Base-by-base conservation (phyloP, 2,797 vertebrate species). In the Austrolebias charrua region DNA sequence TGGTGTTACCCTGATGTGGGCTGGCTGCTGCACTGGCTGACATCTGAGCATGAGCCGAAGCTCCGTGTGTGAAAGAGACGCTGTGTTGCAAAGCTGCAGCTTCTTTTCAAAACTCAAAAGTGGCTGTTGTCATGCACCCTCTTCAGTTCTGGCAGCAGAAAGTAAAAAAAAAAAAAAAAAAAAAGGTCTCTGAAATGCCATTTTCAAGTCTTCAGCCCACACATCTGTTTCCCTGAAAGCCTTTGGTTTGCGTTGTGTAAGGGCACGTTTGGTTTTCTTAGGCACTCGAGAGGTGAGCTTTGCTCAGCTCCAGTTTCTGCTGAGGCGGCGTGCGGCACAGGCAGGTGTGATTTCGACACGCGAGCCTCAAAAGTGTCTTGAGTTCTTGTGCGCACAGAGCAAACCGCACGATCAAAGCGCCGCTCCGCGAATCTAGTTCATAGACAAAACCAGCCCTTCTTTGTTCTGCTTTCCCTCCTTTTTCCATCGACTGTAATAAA, bases 321-420 rank as follows among this genome's bases (percentile, higher is more conserved):
- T 86, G 63, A 75, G 80, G 81, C 79, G 77, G 59, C 73, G 56
- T 55, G 80, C 84, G 82, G 86, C 84, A 86, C 28, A 79, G 79
- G 82, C 88, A 89, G 88, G 86, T 91, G 88, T 90, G 83, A 92
- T 87, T 84, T 89, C 75, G 69, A 73, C 73, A 84, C 57, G 33
- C 54, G 18, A 78, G 79, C 60, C 73, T 80, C 79, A 82, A 80
- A 85, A 88, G 81, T 80, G 69, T 75, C 80, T 76, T 63, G 73
- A 87, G 7, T 9, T 81, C 31, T 59, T 60, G 73, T 75, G 57
- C 76, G 60, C 75, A 82, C 81, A 66, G 69, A 82, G 83, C 90
- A 40, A 91, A 81, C 88, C 90, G 78, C 90, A 90, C 83, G 77
- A 86, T 90, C 83, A 92, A 90, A 90, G 83, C 71, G 50, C 40